Base-by-base conservation (phyloP, 2,797 vertebrate genomes). In the Bradypodion ventrale region DNA sequence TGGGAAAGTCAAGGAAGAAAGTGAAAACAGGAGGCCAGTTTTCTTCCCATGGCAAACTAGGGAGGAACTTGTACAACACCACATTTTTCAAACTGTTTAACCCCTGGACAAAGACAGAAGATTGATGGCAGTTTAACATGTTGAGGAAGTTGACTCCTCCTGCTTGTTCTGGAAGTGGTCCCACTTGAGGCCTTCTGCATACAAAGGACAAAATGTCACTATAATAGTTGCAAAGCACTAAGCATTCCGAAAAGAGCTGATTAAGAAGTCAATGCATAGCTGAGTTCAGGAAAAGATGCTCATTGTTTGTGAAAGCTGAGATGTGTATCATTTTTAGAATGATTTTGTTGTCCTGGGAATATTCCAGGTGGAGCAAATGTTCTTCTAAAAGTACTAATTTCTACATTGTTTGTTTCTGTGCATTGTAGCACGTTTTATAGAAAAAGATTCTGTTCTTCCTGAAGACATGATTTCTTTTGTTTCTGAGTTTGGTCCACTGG, bases 81-180 rank as follows among this genome's bases (percentile, higher is more conserved):
- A 75, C 15, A 83, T 81, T 80, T 78, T 75, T 80, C 62, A 81
- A 21, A 87, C 63, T 27, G 49, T 75, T 52, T 80, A 80, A 49
- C 72, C 77, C 77, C 60, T 81, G n/a, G 35, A 46, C 49, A 78
- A 83, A 87, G 73, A 77, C 19, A 27, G 21, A 88, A 72, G 62
- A 83, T 3, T 42, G 72, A 82, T 21, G 56, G 19, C 25, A 59
- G 16, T 40, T 10, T 70, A 56, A 88, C 77, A 74, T 1, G 73
- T 25, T 23, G 74, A 49, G 44, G 86, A 92, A 83, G 80, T 32
- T 76, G 70, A 74, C 19, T 74, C 42, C 29, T 88, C 65, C 25
- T 83, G 60, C 72, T 25, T 73, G 37, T 15, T 86, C 85, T 70
- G 87, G 80, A 83, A 19, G 42, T 69, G 23, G 77, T 69, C 77